phyloP scores from a whole-genome alignment of 2,797 vertebrate genomes.

The Karalla daura region DNA sequence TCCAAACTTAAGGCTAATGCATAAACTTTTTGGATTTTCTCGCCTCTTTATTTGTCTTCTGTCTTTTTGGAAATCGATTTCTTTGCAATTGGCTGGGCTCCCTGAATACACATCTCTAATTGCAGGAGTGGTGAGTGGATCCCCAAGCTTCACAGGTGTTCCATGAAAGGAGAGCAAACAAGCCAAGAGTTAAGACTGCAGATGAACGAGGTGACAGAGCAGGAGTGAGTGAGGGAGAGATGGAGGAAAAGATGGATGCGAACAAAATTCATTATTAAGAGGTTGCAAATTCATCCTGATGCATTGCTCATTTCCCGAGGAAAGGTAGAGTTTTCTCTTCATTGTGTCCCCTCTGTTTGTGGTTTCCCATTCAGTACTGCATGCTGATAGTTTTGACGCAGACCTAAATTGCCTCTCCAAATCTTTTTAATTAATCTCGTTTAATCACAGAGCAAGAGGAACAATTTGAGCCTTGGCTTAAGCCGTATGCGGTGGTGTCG shows the following conservation, averaged over 20 bases:
- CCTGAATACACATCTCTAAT: conserved; percentile 45
- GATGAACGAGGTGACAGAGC: conserved; percentile 48
- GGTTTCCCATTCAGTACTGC: neutral
- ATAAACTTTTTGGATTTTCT: conserved; percentile 30
- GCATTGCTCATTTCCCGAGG: conserved; percentile 39
- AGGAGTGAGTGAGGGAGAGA: conserved; percentile 25
- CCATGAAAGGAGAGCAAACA: conserved; percentile 67
- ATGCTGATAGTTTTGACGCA: neutral
- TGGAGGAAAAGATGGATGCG: conserved; percentile 12
- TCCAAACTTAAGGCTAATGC: conserved; percentile 15
- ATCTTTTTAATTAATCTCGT: neutral
- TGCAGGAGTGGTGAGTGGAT: conserved; percentile 46
- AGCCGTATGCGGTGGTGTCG: neutral
- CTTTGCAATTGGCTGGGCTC: conserved; percentile 25
- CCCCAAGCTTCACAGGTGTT: conserved; percentile 66
- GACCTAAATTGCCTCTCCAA: neutral
- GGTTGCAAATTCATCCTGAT: conserved; percentile 39
- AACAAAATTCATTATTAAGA: conserved; percentile 48
- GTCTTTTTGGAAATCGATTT: conserved; percentile 37
- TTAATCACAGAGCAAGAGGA: neutral
- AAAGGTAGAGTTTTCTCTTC: conserved; percentile 16
- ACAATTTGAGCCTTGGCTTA: neutral
- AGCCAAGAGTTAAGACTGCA: conserved; percentile 22
- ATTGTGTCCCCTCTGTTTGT: neutral
- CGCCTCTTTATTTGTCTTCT: neutral